Evolutionary conservation across 2,888 invertebrate genomes (phyloP).

Genomic region (Melieria picta): DNA sequence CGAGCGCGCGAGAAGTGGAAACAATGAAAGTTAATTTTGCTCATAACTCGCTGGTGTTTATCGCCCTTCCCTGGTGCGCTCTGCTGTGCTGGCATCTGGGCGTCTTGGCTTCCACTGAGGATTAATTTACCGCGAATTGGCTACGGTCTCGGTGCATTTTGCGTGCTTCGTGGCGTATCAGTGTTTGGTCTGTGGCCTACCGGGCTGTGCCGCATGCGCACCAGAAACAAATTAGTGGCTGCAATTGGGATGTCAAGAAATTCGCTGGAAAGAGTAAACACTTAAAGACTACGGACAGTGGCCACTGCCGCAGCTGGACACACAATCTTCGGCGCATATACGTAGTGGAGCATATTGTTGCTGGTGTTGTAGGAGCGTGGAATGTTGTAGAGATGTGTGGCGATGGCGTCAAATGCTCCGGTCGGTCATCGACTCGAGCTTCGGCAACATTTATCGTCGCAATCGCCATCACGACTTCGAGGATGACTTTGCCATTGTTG

Average conservation of each 20-base stretch:
- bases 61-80: slow-evolving; percentile 30
- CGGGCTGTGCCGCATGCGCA: slow-evolving; percentile 24
- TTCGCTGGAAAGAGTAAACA: slow-evolving; percentile 30
- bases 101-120: slow-evolving; percentile 42
- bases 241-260: slow-evolving; percentile 21
- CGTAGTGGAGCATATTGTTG: too few relatives aligned
- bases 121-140: slow-evolving; percentile 51
- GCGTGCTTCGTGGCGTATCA: slow-evolving; percentile 21
- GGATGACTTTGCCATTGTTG: too few relatives aligned
- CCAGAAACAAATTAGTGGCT: slow-evolving; percentile 32
- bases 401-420: too few relatives aligned
- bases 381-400: too few relatives aligned
- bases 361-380: too few relatives aligned
- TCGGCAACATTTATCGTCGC: too few relatives aligned
- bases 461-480: too few relatives aligned
- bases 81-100: slow-evolving; percentile 27
- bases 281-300: too few relatives aligned
- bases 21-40: slow-evolving; percentile 29
- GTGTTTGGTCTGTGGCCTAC: slow-evolving; percentile 3
- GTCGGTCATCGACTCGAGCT: slow-evolving; percentile 18
- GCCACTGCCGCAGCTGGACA: slow-evolving; percentile 31
- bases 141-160: slow-evolving; percentile 40
- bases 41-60: slow-evolving; percentile 29
- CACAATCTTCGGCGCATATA: neutral
- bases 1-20: slow-evolving; percentile 6